These are phyloP conservation scores for Bothrops jararaca DNA, from an alignment of 2,113 vertebrate species.

Conservation along the genomic window DNA sequence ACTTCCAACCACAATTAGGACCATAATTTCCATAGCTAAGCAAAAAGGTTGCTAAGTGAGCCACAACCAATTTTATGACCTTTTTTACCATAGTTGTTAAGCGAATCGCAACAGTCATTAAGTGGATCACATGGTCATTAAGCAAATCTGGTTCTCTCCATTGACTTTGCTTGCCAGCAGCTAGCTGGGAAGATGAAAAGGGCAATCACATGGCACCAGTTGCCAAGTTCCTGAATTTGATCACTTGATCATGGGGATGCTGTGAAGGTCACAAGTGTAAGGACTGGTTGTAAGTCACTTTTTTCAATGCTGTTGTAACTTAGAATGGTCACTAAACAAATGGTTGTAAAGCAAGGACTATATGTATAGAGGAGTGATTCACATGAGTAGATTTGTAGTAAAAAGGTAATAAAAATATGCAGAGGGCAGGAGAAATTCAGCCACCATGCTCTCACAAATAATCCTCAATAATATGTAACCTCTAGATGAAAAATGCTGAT, in stretches of 20 bases:
- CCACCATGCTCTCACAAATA: neutral
- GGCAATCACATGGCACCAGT: neutral
- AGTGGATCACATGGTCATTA: neutral
- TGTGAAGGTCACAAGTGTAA: neutral
- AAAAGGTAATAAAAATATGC: neutral
- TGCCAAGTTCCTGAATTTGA: neutral
- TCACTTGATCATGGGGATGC: neutral
- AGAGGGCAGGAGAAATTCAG: neutral
- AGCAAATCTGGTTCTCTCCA: neutral
- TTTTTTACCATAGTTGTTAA: neutral
- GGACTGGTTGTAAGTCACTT: neutral
- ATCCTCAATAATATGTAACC: neutral
- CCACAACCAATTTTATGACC: neutral
- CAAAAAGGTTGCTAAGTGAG: neutral
- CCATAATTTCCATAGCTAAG: neutral
- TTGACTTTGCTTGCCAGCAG: neutral
- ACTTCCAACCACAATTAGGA: neutral
- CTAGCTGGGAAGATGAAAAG: neutral
- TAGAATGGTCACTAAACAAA: neutral
- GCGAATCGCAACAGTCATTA: neutral
- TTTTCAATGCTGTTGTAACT: neutral
- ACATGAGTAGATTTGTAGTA: neutral
- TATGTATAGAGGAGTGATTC: neutral
- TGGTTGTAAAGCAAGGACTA: neutral
- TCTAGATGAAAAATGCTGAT: neutral